These are phyloP conservation scores for Antedon mediterranea DNA, from an alignment of 53 echinoderm and acorn worm genomes.

Conservation along the genomic window DNA sequence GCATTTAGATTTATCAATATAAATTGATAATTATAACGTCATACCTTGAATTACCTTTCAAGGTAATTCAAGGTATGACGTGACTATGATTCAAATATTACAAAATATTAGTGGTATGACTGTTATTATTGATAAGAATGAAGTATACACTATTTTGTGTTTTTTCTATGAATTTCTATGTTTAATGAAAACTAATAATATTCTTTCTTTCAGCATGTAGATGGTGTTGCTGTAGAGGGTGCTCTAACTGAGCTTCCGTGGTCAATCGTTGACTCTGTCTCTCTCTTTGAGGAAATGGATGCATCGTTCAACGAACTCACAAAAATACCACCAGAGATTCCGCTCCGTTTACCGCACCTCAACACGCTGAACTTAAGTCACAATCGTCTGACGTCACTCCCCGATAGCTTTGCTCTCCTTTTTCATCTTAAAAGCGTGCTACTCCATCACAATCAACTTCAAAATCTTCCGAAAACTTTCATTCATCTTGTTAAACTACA, in stretches of 20 bases:
- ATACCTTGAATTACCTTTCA: no score
- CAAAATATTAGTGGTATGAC: no score
- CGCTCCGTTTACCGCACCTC: constrained; percentile 66
- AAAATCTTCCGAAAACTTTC: constrained; percentile 50
- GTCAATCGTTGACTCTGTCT: constrained; percentile 71
- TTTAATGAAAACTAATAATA: no score
- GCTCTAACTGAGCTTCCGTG: constrained; percentile 56
- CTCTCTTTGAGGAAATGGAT: constrained; percentile 60
- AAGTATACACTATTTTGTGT: no score
- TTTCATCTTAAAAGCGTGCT: constrained; percentile 59
- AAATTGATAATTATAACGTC: no score
- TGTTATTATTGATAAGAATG: no score
- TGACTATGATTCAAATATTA: no score
- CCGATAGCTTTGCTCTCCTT: constrained; percentile 62
- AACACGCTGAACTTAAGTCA: constrained; percentile 46
- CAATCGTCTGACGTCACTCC: constrained; percentile 52
- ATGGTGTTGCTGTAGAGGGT: constrained; percentile 51
- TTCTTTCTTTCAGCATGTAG: constrained; percentile 36
- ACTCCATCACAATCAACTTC: constrained; percentile 42
- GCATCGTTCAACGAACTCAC: constrained; percentile 53
- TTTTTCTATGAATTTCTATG: no score
- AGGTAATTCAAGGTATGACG: no score
- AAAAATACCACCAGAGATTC: constrained; percentile 46
- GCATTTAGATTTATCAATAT: no score
- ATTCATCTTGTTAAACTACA: constrained; percentile 61